Base-by-base conservation (phyloP, 2,888 invertebrate species). In the Myopa testacea region DNA sequence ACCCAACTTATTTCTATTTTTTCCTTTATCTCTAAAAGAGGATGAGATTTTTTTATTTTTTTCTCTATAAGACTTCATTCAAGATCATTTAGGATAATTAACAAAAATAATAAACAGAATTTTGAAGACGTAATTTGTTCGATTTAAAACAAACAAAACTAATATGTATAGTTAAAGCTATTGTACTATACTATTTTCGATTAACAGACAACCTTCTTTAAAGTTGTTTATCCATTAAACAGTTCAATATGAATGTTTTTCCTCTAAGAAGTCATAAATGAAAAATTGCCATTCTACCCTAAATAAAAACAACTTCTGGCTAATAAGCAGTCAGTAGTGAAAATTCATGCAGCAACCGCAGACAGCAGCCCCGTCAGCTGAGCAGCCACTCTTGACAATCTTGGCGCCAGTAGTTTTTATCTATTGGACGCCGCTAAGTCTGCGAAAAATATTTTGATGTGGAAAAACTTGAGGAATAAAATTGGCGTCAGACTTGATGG, bases 351-450 rank as follows among this genome's bases (percentile, higher is more conserved):
- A 65, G 37, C 65, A 65, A 37, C 37, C 65, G 14, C 38, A 65
- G 14, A 5, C 14, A 26, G 38, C 16, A 6, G 65, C 34, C 34
- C 16, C 38, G 38, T 65, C 37, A 16, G 34, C 4, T 26, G 10
- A 16, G 26, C 62, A 19, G 62, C 65, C 65, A 65, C 37, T 34
- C 65, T 65, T 65, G 65, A 78, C 81, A 82, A 79, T 19, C 72
- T 78, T 83, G 87, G 87, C 87, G 87, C 87, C 87, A 86, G 81
- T 82, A 82, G 82, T 84, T 78, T 83, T 87, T 85, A 87, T 86
- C 86, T 84, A 82, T 83, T 82, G 81, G 87, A 82, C 86, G 87
- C 86, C 87, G 80, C 79, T 81, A 84, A 86, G 87, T 87, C 87
- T 87, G 81, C 65, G 81, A 79, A 78, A 76, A 76, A 60, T 69